These are phyloP conservation scores for Euspilapteryx auroguttella DNA, from an alignment of 2,888 invertebrate genomes.

Conservation along the genomic window DNA sequence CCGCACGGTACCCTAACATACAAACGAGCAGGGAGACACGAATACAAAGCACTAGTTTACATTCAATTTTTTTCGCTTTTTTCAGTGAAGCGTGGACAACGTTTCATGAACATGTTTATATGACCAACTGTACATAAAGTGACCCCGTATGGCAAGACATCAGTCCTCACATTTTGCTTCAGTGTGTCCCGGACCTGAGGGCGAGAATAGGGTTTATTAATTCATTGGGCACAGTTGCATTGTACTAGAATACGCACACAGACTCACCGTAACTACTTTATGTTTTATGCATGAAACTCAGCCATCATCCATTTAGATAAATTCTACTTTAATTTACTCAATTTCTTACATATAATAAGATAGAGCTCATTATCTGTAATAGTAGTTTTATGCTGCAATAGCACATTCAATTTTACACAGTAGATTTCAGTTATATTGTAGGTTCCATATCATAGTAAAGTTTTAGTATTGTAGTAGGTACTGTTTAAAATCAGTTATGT, in stretches of 20 bases:
- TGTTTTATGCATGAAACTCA: constrained; percentile 14
- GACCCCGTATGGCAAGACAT: too few species aligned
- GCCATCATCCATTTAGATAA: constrained; percentile 5
- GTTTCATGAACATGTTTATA: constrained; percentile 33
- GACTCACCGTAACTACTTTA: constrained; percentile 19
- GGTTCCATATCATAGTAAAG: too few species aligned
- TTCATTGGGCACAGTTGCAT: constrained; percentile 60
- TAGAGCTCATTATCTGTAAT: too few species aligned
- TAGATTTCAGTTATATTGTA: too few species aligned
- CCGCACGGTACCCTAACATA: constrained; percentile 16
- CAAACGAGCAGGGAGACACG: too few species aligned
- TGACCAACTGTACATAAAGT: constrained; percentile 37
- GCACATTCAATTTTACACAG: too few species aligned
- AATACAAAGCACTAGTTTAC: constrained; percentile 27
- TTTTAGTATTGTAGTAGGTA: too few species aligned
- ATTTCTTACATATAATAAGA: too few species aligned
- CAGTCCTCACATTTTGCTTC: constrained; percentile 50
- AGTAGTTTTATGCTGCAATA: too few species aligned
- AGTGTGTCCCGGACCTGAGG: constrained; percentile 46
- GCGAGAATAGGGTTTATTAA: constrained; percentile 29
- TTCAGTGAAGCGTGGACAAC: constrained; percentile 46
- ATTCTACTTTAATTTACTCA: constrained; percentile 4
- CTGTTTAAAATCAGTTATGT: too few species aligned
- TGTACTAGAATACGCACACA: constrained; percentile 53
- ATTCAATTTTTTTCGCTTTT: constrained; percentile 31